phyloP scores from a whole-genome alignment of 2,888 invertebrate species.

The Meta bourneti region DNA sequence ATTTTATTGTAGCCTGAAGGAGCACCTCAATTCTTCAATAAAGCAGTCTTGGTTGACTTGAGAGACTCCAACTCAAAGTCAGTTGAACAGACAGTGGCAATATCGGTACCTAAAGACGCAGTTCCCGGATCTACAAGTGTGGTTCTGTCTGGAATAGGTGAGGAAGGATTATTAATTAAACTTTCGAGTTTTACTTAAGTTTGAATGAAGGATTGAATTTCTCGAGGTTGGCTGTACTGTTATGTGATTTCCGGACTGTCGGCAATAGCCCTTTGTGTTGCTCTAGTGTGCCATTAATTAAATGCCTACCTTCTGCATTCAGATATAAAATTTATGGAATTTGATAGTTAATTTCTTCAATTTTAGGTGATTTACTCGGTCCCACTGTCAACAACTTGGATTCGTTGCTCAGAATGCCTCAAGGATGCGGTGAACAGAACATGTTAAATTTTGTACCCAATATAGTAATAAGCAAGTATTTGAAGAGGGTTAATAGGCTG shows the following conservation, averaged over 20 bases:
- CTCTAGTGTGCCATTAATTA: no score
- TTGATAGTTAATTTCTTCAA: background rate
- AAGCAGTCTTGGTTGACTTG: conserved; percentile 88
- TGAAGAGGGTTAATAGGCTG: conserved; percentile 80
- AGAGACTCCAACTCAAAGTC: conserved; percentile 80
- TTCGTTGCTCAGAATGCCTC: conserved; percentile 81
- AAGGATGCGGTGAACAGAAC: conserved; percentile 82
- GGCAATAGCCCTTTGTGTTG: no score
- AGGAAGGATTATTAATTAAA: conserved; percentile 71
- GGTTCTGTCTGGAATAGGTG: conserved; percentile 87
- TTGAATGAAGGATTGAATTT: background rate
- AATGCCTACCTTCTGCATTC: no score
- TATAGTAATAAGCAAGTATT: conserved; percentile 81
- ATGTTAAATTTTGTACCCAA: conserved; percentile 82
- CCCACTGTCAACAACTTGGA: conserved; percentile 81
- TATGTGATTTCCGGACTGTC: background rate
- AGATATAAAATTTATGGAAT: no score
- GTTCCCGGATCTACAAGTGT: conserved; percentile 88
- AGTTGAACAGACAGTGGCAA: conserved; percentile 85
- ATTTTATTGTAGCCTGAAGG: conserved; percentile 86
- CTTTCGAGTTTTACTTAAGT: background rate
- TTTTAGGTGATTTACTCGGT: conserved; percentile 81
- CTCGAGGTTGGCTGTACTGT: background rate
- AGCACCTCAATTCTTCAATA: conserved; percentile 87
- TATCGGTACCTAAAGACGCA: conserved; percentile 88